phyloP scores from a whole-genome alignment of 2,797 vertebrate species.

The Salarias fasciatus region DNA sequence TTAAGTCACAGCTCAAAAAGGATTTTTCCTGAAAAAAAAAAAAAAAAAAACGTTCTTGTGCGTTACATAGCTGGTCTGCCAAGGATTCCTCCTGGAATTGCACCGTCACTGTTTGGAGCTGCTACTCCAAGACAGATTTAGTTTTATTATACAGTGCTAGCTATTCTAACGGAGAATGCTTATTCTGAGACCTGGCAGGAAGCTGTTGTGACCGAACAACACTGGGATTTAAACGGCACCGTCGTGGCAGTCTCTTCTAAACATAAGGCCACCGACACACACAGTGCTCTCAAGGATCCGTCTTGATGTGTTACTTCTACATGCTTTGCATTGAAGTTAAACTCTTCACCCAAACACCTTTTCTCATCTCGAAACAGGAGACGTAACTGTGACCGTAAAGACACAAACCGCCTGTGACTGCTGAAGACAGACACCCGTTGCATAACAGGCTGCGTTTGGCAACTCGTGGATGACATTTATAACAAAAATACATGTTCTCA shows the following conservation, averaged over 20 bases:
- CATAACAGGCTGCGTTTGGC: slow-evolving; percentile 28
- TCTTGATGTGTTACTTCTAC: slow-evolving; percentile 16
- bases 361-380: slow-evolving; percentile 17
- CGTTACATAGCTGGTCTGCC: neutral
- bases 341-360: slow-evolving; percentile 15
- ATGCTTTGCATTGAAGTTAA: slow-evolving; percentile 25
- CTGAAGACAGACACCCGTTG: no score
- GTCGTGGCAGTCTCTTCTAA: slow-evolving; percentile 29
- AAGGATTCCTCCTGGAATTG: neutral
- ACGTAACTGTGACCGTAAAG: slow-evolving; percentile 20
- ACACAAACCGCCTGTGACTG: slow-evolving; percentile 35
- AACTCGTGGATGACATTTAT: slow-evolving; percentile 1
- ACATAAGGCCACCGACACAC: slow-evolving; percentile 7
- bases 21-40: neutral
- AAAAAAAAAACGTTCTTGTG: no score
- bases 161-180: slow-evolving; percentile 26
- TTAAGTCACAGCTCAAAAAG: neutral
- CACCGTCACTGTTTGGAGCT: neutral
- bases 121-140: slow-evolving; percentile 10
- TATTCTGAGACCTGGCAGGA: slow-evolving; percentile 33
- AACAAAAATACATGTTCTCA: slow-evolving; percentile 28
- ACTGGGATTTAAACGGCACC: slow-evolving; percentile 47
- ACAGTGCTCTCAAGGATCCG: slow-evolving; percentile 33
- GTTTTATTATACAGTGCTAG: slow-evolving; percentile 25
- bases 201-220: slow-evolving; percentile 14